These are phyloP conservation scores for Malacoctenus gilli DNA, from an alignment of 2,797 vertebrate species.

Conservation along the genomic window DNA sequence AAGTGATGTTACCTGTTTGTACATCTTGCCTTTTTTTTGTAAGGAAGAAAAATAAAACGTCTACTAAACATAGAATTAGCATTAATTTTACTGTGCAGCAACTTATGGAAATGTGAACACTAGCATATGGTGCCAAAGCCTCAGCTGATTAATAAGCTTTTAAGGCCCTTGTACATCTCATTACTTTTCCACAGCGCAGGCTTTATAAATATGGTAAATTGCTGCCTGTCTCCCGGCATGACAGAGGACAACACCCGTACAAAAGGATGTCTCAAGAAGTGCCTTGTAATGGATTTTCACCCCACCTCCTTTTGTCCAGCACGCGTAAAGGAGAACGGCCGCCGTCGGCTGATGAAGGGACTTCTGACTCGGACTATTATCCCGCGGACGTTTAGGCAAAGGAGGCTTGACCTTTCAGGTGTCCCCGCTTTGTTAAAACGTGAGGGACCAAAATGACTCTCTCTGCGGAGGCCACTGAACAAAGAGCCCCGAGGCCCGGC, in stretches of 20 bases:
- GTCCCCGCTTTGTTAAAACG: conserved; percentile 45
- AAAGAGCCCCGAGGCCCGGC: neutral
- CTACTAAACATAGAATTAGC: conserved; percentile 45
- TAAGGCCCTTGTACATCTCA: conserved; percentile 36
- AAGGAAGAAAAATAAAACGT: conserved; percentile 48
- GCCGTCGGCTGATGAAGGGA: conserved; percentile 26
- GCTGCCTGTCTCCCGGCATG: conserved; percentile 6
- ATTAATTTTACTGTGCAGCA: conserved; percentile 50
- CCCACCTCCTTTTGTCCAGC: conserved; percentile 32
- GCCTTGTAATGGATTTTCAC: conserved; percentile 9
- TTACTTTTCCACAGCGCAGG: too few relatives aligned
- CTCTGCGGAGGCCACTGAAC: conserved; percentile 19
- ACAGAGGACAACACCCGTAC: conserved; percentile 1
- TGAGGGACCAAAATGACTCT: conserved; percentile 28
- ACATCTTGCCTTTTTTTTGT: conserved; percentile 60
- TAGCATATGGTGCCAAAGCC: conserved; percentile 50
- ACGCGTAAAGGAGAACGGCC: conserved; percentile 10
- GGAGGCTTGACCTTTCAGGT: conserved; percentile 38
- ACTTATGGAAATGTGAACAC: conserved; percentile 44
- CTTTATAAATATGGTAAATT: conserved; percentile 38
- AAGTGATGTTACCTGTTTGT: conserved; percentile 79
- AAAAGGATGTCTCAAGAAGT: conserved; percentile 7
- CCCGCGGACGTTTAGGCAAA: conserved; percentile 27
- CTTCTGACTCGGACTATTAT: conserved; percentile 46
- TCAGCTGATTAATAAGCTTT: conserved; percentile 58